Evolutionary conservation across 2,113 vertebrate species (phyloP), one percentile per base, ranked within the genome.

Genomic region (Melanostigma gelatinosum): DNA sequence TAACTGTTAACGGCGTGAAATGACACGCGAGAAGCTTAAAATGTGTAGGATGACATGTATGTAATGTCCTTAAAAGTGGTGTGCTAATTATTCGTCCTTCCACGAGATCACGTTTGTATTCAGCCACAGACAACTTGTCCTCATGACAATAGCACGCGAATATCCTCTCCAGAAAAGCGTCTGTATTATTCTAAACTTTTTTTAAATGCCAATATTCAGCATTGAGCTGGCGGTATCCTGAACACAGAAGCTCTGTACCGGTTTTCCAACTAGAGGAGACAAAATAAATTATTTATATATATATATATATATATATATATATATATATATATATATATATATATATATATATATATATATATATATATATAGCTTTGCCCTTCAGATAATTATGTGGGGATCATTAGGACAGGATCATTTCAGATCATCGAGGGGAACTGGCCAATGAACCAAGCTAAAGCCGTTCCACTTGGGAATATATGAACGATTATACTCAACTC

Each of bases 381-480:
- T 85, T 82, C 4, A 60, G 44, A 79, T 74, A 70, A 80, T 86
- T 88, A 87, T 64, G 67, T 78, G 36, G 16, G 61, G 71, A 72
- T 86, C 86, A 73, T 88, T 87, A 87, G 68, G 68, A 79, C 29
- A 58, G 55, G 68, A 77, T 24, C 84, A 85, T 86, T 27, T 58
- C 71, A 74, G 38, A 66, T 66, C 74, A 74, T 76, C 73, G 44
- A 70, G 38, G 67, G 58, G 72, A 85, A 86, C 73, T 66, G 82
- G 77, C 77, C 88, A 82, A 84, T 77, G 83, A 87, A 83, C 70
- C 86, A 73, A 82, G 65, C 66, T 50, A 76, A 89, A 83, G 75
- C 85, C 32, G 36, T 77, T 74, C 60, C 66, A 85, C 81, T 87
- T 62, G 57, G 73, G 85, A 77, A 85, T 65, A 80, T 82, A 86